These are phyloP conservation scores for Diorhabda sublineata DNA, from an alignment of 1,140 invertebrate genomes.

Conservation along the genomic window DNA sequence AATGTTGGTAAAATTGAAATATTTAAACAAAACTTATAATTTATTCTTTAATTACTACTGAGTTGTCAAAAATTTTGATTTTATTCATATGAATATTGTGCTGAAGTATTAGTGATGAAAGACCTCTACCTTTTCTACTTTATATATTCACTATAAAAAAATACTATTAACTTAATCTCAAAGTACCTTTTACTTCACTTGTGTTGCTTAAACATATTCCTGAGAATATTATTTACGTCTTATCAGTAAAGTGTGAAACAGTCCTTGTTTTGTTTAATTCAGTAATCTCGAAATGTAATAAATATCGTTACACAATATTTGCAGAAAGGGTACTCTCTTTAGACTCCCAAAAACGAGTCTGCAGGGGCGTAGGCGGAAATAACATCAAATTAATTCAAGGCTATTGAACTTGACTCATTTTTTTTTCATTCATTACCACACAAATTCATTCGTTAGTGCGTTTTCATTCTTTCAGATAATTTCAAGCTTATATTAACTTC, in stretches of 20 bases:
- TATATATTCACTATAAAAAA: too few species aligned
- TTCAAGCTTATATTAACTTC: background rate
- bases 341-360: background rate
- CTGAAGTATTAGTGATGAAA: too few species aligned
- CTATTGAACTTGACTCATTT: too few species aligned
- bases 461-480: background rate
- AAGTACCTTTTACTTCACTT: too few species aligned
- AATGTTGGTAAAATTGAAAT: too few species aligned
- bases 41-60: too few species aligned
- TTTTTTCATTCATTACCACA: too few species aligned
- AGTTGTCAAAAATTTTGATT: too few species aligned
- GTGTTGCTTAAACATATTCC: background rate
- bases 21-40: too few species aligned
- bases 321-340: background rate
- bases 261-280: background rate
- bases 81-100: too few species aligned
- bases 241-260: constrained; percentile 1
- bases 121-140: too few species aligned
- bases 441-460: background rate
- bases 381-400: background rate
- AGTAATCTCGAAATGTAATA: background rate
- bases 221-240: background rate
- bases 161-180: too few species aligned
- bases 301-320: background rate
- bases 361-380: background rate